Conservation (phyloP, 2,888 invertebrate genomes). For the Dorcus hopei region DNA sequence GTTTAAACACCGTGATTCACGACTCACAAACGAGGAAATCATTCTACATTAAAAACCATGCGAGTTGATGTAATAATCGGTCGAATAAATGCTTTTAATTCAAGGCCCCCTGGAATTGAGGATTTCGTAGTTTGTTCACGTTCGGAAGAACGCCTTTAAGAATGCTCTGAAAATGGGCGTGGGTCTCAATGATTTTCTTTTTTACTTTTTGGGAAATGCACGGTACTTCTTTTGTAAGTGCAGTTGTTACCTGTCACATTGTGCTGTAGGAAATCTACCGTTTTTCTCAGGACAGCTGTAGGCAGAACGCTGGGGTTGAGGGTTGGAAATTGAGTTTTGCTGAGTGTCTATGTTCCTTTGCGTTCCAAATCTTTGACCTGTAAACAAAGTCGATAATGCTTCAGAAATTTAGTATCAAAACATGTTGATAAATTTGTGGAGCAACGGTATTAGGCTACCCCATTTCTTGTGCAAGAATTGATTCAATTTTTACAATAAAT, state of each 20-base stretch:
- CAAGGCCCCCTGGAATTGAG: neutral
- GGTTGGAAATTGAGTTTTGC: neutral
- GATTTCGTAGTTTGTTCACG: neutral
- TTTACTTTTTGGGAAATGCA: constrained; percentile 59
- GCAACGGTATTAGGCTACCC: no score
- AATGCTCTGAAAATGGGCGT: neutral
- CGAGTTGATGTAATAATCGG: constrained; percentile 8
- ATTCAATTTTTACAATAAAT: no score
- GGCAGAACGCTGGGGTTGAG: neutral
- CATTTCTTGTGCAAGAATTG: no score
- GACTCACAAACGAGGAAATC: constrained; percentile 2
- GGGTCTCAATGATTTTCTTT: neutral
- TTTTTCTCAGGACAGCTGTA: constrained; percentile 62
- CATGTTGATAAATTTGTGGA: no score
- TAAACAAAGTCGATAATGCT: neutral
- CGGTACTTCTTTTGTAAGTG: neutral
- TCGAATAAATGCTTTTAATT: neutral
- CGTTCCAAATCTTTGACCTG: constrained; percentile 10
- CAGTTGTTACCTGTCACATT: constrained; percentile 61
- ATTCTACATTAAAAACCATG: neutral
- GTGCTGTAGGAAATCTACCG: constrained; percentile 64
- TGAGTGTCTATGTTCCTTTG: neutral
- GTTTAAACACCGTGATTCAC: neutral
- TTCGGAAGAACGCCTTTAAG: no score
- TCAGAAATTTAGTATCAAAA: neutral